These are phyloP conservation scores for Mesopsocus fuscifrons DNA, from an alignment of 2,888 invertebrate species.

Conservation along the genomic window DNA sequence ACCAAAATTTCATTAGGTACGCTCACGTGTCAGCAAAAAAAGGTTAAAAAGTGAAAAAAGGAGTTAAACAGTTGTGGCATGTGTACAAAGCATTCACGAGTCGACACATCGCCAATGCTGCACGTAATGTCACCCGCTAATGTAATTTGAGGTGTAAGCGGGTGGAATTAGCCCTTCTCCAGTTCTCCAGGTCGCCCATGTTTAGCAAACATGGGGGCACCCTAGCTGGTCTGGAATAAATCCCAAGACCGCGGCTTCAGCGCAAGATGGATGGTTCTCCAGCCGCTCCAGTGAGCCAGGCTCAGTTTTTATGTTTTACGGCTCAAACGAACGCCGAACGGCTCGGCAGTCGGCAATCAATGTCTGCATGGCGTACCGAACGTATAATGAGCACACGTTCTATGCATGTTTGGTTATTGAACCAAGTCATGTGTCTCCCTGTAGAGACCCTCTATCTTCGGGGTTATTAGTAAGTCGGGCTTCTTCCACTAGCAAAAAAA, in stretches of 20 bases:
- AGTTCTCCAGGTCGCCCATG: background rate
- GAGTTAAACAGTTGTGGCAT: slow-evolving; percentile 24
- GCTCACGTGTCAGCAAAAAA: background rate
- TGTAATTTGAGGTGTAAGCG: slow-evolving; percentile 26
- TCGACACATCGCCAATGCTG: slow-evolving; percentile 31
- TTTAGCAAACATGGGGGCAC: background rate
- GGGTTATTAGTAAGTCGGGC: too few species aligned
- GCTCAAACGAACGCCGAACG: too few species aligned
- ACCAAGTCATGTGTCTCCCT: too few species aligned
- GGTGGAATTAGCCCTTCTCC: slow-evolving; percentile 1
- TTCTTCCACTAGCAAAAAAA: too few species aligned
- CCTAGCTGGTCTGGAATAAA: background rate
- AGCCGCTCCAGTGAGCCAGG: background rate
- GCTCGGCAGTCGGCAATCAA: too few species aligned
- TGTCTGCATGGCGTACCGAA: too few species aligned
- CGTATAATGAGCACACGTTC: too few species aligned
- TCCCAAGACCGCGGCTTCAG: background rate
- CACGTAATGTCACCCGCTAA: slow-evolving; percentile 34
- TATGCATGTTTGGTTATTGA: too few species aligned
- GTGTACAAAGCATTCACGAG: slow-evolving; percentile 26
- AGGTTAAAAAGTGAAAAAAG: slow-evolving; percentile 1
- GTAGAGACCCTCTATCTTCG: too few species aligned
- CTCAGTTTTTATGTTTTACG: background rate
- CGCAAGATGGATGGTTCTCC: background rate
- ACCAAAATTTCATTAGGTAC: slow-evolving; percentile 4